Percentiles rank a stretch among this genome's conserved stretches.
phyloP scores from a whole-genome alignment of 1,140 invertebrate species.

The Drosophila persimilis region DNA sequence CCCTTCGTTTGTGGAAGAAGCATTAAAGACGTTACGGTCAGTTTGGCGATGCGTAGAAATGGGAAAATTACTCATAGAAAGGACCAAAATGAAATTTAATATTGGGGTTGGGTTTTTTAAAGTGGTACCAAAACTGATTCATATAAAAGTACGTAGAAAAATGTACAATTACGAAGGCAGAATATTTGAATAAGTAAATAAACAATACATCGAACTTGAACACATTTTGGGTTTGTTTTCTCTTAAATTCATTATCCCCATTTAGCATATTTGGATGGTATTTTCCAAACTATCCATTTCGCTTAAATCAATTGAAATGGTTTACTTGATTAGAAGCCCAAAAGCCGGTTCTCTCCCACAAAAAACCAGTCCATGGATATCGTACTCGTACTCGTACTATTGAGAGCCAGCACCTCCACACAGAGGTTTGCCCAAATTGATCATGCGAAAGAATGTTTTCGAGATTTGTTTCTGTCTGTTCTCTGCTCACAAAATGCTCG shows the following conservation, averaged over 20 bases:
- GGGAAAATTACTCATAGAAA: too few relatives aligned
- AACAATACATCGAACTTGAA: too few relatives aligned
- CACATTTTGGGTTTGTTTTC: constrained; percentile 7
- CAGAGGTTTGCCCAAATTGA: constrained; percentile 55
- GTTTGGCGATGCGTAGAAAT: neutral
- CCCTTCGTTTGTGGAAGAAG: neutral
- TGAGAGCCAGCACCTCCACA: constrained; percentile 13
- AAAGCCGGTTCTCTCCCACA: constrained; percentile 32
- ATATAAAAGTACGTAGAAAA: too few relatives aligned
- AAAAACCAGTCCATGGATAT: constrained; percentile 53
- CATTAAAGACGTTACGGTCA: constrained; percentile 11
- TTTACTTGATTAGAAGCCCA: constrained; percentile 21
- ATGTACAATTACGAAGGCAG: too few relatives aligned
- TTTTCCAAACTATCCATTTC: constrained; percentile 26
- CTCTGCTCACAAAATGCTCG: constrained; percentile 43
- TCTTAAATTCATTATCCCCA: neutral
- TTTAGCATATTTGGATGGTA: constrained; percentile 5
- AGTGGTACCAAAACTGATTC: too few relatives aligned
- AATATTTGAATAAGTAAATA: too few relatives aligned
- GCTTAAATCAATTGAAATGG: constrained; percentile 17
- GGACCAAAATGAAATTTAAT: too few relatives aligned
- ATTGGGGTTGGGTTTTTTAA: too few relatives aligned
- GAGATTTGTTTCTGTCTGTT: constrained; percentile 35
- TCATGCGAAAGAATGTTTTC: constrained; percentile 72
- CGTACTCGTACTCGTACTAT: constrained; percentile 27